Conservation (phyloP, 2,888 invertebrate species). For the Conomelus anceps region DNA sequence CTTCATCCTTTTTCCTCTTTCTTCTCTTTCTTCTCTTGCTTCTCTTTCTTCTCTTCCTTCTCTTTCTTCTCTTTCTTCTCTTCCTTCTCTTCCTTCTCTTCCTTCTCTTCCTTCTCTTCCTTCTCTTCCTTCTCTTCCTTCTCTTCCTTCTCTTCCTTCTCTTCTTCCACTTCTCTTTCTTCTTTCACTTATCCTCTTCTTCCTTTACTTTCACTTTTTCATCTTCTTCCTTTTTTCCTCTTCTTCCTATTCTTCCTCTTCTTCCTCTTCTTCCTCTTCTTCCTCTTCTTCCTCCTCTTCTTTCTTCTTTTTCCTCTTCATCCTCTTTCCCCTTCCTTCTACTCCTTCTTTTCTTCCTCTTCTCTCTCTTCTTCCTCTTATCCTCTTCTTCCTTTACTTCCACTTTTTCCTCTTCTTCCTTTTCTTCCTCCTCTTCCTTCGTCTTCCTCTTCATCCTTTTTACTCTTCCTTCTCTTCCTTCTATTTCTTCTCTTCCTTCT, state of each 20-base stretch:
- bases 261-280: not conserved
- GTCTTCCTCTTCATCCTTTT: not conserved
- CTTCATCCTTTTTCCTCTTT: not conserved
- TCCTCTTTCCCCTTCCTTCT: not conserved
- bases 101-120: too few relatives aligned
- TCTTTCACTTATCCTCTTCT: not conserved
- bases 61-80: conserved; percentile 30
- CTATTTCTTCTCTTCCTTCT: not conserved
- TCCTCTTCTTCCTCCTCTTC: not conserved
- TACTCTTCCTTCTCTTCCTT: not conserved
- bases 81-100: not conserved
- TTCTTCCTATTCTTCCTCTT: not conserved
- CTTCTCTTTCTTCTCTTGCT: conserved; percentile 12
- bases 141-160: not conserved
- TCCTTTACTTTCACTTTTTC: not conserved
- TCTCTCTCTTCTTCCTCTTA: not conserved
- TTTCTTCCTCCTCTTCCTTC: not conserved
- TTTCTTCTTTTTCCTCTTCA: not conserved
- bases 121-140: too few relatives aligned
- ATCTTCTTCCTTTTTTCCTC: not conserved
- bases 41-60: conserved; percentile 12
- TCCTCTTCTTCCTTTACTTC: not conserved
- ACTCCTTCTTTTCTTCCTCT: not conserved
- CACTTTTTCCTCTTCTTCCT: not conserved
- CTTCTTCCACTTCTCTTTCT: not conserved